Evolutionary conservation across 2,888 invertebrate genomes (phyloP).

Genomic region (Allophyes oxyacanthae): DNA sequence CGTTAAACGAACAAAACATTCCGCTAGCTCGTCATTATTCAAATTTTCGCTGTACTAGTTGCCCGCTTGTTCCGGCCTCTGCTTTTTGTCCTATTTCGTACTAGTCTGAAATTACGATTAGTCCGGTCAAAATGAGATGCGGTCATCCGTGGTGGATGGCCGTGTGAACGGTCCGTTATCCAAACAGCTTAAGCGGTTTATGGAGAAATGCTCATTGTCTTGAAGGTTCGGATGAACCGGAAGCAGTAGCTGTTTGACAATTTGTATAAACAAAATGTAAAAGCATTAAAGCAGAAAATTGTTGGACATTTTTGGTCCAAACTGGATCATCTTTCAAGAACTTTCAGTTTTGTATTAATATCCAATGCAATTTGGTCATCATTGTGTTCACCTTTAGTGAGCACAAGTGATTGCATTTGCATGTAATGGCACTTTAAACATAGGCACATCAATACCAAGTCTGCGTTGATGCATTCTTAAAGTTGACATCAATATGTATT

Average conservation of each 20-base stretch:
- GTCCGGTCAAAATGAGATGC: slow-evolving; percentile 83
- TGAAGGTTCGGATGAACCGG: slow-evolving; percentile 42
- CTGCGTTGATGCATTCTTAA: no score
- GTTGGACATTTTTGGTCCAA: slow-evolving; percentile 2
- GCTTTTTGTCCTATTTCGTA: slow-evolving; percentile 85
- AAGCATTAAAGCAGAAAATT: slow-evolving; percentile 42
- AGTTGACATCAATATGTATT: no score
- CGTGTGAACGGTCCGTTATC: slow-evolving; percentile 86
- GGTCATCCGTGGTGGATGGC: slow-evolving; percentile 85
- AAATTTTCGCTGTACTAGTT: slow-evolving; percentile 88
- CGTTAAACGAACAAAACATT: slow-evolving; percentile 82
- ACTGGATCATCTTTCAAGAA: no score
- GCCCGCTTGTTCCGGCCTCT: slow-evolving; percentile 87
- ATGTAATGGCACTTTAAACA: no score
- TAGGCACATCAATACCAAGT: no score
- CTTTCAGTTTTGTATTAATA: no score
- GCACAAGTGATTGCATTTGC: no score
- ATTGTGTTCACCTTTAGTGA: no score
- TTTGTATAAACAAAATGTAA: slow-evolving; percentile 40
- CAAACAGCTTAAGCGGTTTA: slow-evolving; percentile 77
- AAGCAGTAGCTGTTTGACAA: slow-evolving; percentile 50
- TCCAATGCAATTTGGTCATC: no score
- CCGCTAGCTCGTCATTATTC: slow-evolving; percentile 88
- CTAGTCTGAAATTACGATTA: slow-evolving; percentile 87
- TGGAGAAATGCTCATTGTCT: slow-evolving; percentile 56